These are phyloP conservation scores for Bettongia penicillata DNA, from an alignment of 2,113 vertebrate species.

Conservation along the genomic window DNA sequence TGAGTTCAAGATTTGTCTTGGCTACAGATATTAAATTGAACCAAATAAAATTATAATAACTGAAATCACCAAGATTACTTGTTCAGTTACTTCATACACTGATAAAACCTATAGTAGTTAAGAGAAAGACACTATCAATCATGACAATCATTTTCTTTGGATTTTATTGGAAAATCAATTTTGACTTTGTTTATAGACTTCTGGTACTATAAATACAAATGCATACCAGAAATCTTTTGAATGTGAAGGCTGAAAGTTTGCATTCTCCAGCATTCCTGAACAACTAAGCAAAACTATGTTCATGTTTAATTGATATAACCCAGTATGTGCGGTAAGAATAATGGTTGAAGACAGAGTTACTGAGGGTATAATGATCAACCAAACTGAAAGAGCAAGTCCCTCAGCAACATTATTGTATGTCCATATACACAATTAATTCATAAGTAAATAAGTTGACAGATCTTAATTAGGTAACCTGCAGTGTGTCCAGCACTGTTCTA, in stretches of 20 bases:
- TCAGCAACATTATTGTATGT: not conserved
- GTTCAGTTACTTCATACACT: slow-evolving; percentile 12
- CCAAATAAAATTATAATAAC: not conserved
- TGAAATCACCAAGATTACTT: not conserved
- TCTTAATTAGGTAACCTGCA: not conserved
- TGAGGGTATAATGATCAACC: not conserved
- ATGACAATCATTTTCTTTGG: not conserved
- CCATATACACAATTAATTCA: not conserved
- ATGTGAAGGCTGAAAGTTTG: not conserved
- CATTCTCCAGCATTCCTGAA: not conserved
- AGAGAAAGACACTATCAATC: not conserved
- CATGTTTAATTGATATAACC: not conserved
- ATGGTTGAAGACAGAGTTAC: not conserved
- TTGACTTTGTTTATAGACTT: not conserved
- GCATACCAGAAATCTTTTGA: not conserved
- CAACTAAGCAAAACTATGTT: not conserved
- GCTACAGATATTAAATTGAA: not conserved
- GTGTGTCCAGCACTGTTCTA: not conserved
- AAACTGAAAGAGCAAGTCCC: not conserved
- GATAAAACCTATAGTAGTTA: not conserved
- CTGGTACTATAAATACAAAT: slow-evolving; percentile 13
- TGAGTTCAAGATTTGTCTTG: not conserved
- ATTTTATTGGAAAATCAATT: slow-evolving; percentile 8
- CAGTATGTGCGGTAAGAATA: not conserved
- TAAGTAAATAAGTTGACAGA: not conserved